Base-by-base conservation (phyloP, 2,797 vertebrate species). In the Trematomus bernacchii region DNA sequence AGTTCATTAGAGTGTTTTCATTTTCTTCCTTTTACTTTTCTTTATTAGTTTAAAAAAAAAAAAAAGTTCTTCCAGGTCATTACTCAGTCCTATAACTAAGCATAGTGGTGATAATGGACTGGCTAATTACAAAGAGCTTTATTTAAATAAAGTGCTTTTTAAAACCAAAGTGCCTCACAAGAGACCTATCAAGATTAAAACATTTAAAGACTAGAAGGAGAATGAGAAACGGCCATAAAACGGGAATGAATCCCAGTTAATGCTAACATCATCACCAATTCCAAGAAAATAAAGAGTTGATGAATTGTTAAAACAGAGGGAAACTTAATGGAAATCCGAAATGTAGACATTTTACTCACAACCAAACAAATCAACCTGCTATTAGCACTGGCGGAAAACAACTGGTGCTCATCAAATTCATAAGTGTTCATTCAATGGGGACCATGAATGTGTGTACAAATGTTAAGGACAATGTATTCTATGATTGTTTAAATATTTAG, bases 101-200 rank as follows among this genome's bases (percentile, higher is more conserved):
- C 30, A 63, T 76, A 83, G 52, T 58, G 61, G 57, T 53, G 48
- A 66, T 79, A 87, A 82, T 73, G 52, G 63, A 62, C 64, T 53
- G 11, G 55, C 54, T 59, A 68, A 63, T 68, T 59, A 53, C 14
- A 54, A 63, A 69, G 21, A 51, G 51, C 53, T 76, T 72, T 53
- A 72, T 67, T 84, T 58, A n/a, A 63, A 69, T 50, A 44, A 70
- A 83, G 64, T 53, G 46, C 62, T 47, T 73, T 76, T 66, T 14
- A 63, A 68, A 43, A 55, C 5, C 9, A 53, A 72, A 65, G 53
- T 73, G 61, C 44, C 55, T 69, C 37, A 46, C 15, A 44, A 37
- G 54, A 74, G 54, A 52, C 18, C 69, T 63, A 46, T 73, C 21
- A 48, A 51, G 23, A 68, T 58, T 59, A 30, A 78, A 61, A 57